These are phyloP conservation scores for Megalurothrips usitatus DNA, from an alignment of 2,888 invertebrate genomes.

Conservation along the genomic window DNA sequence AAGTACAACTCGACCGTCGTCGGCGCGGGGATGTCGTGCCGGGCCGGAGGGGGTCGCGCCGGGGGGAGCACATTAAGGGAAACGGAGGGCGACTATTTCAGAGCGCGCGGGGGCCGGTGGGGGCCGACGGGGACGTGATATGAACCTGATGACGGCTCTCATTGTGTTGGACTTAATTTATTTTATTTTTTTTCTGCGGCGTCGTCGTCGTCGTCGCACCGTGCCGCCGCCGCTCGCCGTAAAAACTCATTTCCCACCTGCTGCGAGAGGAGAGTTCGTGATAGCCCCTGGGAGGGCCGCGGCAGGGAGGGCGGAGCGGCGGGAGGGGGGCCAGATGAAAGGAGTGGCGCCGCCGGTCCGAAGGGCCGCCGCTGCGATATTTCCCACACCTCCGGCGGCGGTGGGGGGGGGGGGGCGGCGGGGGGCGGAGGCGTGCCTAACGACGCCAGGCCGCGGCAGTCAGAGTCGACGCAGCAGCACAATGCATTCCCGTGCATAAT, in stretches of 20 bases:
- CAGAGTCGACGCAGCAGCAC: no score
- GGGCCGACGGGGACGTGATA: neutral
- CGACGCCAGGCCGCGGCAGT: no score
- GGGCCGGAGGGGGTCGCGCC: no score
- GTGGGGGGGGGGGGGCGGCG: neutral
- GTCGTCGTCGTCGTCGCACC: neutral
- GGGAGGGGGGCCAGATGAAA: no score
- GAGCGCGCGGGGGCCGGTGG: neutral
- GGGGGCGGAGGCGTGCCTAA: no score
- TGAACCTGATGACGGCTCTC: neutral
- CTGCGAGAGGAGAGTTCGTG: neutral
- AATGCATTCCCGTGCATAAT: no score
- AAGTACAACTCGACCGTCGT: no score
- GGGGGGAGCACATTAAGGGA: no score
- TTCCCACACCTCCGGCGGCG: neutral
- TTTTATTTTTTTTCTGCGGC: neutral
- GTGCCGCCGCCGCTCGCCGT: neutral
- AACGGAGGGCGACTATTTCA: no score
- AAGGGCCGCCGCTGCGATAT: neutral
- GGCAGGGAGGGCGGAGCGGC: no score
- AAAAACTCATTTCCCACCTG: conserved; percentile 26
- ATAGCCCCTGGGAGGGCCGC: neutral
- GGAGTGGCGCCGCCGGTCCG: neutral
- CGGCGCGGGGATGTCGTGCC: no score
- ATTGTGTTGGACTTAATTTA: neutral